These are phyloP conservation scores for Alcedo quadribrachys DNA, from an alignment of 2,797 vertebrate species.

Conservation along the genomic window DNA sequence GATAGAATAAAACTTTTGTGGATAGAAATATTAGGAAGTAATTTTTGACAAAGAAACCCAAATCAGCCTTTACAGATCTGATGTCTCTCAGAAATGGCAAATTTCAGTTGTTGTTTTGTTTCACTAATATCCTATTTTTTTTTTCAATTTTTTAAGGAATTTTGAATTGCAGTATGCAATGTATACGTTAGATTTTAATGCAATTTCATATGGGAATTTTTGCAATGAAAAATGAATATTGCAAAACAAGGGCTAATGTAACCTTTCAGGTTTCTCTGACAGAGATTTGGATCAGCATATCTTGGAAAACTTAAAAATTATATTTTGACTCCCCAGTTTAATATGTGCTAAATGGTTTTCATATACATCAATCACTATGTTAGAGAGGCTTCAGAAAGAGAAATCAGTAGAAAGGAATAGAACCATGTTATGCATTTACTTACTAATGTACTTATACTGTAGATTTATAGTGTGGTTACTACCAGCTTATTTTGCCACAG, in stretches of 20 bases:
- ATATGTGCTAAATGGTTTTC: constrained; percentile 1
- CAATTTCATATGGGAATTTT: fast-evolving
- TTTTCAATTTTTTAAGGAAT: background rate
- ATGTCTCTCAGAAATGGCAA: background rate
- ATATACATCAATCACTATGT: background rate
- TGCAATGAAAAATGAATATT: background rate
- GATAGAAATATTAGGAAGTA: background rate
- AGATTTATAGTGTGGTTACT: background rate
- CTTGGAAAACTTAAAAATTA: constrained; percentile 7
- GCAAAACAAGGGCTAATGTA: background rate
- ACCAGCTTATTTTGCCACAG: background rate
- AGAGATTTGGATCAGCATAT: background rate
- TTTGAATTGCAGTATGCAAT: background rate
- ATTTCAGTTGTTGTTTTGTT: background rate
- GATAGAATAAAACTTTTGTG: background rate
- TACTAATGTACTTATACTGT: background rate
- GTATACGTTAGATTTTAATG: background rate
- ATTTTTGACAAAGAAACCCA: background rate
- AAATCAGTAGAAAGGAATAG: constrained; percentile 1
- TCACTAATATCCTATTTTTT: background rate
- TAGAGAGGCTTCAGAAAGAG: background rate
- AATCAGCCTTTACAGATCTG: background rate
- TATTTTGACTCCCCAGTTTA: constrained; percentile 6
- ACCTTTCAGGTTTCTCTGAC: background rate
- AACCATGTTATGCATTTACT: background rate